Percentiles rank a stretch among this genome's conserved stretches.
Conservation (phyloP, 1,140 invertebrate species). For the Bradynema listronoti region DNA sequence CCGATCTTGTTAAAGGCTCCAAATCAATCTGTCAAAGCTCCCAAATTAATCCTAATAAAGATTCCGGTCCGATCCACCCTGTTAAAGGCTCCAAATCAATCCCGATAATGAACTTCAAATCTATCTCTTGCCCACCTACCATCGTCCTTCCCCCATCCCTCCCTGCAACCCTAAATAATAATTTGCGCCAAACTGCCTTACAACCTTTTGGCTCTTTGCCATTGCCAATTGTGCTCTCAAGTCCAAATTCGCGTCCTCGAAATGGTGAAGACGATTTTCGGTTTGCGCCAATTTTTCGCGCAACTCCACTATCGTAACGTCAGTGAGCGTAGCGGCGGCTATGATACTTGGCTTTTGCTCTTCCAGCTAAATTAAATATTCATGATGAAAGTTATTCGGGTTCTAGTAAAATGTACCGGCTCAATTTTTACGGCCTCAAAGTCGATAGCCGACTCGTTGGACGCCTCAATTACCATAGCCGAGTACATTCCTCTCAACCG, state of each 20-base stretch:
- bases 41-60: background rate
- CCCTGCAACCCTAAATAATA: background rate
- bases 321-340: too few species aligned
- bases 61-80: background rate
- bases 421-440: too few species aligned
- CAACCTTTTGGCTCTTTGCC: constrained; percentile 5
- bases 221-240: constrained; percentile 18
- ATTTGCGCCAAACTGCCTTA: too few species aligned
- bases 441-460: too few species aligned
- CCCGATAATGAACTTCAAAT: background rate
- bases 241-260: constrained; percentile 22
- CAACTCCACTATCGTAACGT: too few species aligned
- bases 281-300: constrained; percentile 3
- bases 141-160: background rate
- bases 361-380: too few species aligned
- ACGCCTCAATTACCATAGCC: too few species aligned
- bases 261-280: constrained; percentile 7
- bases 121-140: background rate
- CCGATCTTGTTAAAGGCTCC: background rate
- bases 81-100: background rate
- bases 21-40: background rate
- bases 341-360: too few species aligned
- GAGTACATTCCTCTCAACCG: too few species aligned
- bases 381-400: too few species aligned
- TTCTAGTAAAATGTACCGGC: too few species aligned